Base-by-base conservation (phyloP, 2,113 vertebrate species). In the Ceyx cyanopectus region DNA sequence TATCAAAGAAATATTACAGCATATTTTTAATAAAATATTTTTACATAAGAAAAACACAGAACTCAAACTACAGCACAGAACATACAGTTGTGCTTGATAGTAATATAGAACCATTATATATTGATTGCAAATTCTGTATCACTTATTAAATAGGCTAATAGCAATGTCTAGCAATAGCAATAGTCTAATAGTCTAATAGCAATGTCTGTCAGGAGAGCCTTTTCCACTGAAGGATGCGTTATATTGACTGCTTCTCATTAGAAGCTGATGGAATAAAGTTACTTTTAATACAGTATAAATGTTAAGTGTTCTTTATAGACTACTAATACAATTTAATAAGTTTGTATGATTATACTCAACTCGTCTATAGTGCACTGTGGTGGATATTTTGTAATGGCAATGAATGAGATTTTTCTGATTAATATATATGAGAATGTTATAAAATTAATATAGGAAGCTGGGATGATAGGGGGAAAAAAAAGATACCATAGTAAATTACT, bases 11-110 rank as follows among this genome's bases (percentile, higher is more conserved):
- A 82, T 7, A 5, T 6, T 12, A 45, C 5, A 80, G 87, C 77
- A 56, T 74, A 84, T 91, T 85, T 93, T 85, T 11, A 81, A 77
- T 32, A 50, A 79, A 79, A 19, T 60, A n/a, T 81, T 90, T 78
- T 91, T 83, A 14, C 40, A 43, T 53, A 29, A 76, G 46, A 65
- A 79, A 85, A 74, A 22, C 34, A 58, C 23, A 81, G 48, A 90
- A 77, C 11, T 81, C 23, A 75, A 63, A 80, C 21, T 72, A 29
- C 45, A 67, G 32, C 21, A 67, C 15, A 70, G 14, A 74, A 82
- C 43, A 69, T 45, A 26, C 51, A 50, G 14, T 30, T 70, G 19
- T 70, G 16, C 17, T 91, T 81, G 26, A 19, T 63, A 81, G 22
- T 56, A 51, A 61, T 34, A 70, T n/a, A 37, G n/a, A 90, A 70